Conservation (phyloP, 2,888 invertebrate genomes). For the Eupeodes latifasciatus region DNA sequence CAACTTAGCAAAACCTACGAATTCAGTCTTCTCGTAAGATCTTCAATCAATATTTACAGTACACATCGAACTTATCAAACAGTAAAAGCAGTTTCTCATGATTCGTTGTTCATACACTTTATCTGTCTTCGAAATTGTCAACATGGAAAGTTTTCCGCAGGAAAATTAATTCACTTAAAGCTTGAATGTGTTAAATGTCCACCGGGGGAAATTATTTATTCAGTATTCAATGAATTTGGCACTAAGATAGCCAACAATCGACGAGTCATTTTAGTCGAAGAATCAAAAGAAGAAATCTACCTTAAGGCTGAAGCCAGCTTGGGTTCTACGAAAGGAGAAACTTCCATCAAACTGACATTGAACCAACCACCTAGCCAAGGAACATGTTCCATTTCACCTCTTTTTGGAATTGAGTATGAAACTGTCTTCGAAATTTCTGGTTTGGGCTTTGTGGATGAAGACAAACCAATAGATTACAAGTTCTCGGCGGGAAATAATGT, state of each 20-base stretch:
- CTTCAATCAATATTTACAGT: slow-evolving; percentile 72
- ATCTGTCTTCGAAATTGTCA: slow-evolving; percentile 77
- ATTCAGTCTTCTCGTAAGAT: slow-evolving; percentile 64
- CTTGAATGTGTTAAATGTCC: slow-evolving; percentile 67
- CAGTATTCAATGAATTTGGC: slow-evolving; percentile 43
- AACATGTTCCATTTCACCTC: slow-evolving; percentile 69
- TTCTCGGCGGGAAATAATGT: slow-evolving; percentile 66
- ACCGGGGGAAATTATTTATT: neutral
- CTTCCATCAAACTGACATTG: slow-evolving; percentile 44
- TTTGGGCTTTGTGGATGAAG: slow-evolving; percentile 67
- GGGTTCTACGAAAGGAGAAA: slow-evolving; percentile 5
- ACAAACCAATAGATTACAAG: slow-evolving; percentile 74
- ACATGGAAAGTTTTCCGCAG: slow-evolving; percentile 58
- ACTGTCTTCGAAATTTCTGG: slow-evolving; percentile 77
- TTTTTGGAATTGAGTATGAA: slow-evolving; percentile 71
- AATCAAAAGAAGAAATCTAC: slow-evolving; percentile 7
- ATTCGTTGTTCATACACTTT: slow-evolving; percentile 67
- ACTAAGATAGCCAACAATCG: slow-evolving; percentile 12
- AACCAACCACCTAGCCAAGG: slow-evolving; percentile 77
- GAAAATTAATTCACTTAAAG: slow-evolving; percentile 73
- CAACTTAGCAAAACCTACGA: slow-evolving; percentile 58
- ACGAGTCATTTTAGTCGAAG: slow-evolving; percentile 55
- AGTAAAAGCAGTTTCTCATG: slow-evolving; percentile 49
- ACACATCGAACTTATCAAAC: slow-evolving; percentile 57
- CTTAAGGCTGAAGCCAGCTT: slow-evolving; percentile 31